Evolutionary conservation across 1,140 invertebrate species (phyloP).

Genomic region (Phenacoccus solenopsis): DNA sequence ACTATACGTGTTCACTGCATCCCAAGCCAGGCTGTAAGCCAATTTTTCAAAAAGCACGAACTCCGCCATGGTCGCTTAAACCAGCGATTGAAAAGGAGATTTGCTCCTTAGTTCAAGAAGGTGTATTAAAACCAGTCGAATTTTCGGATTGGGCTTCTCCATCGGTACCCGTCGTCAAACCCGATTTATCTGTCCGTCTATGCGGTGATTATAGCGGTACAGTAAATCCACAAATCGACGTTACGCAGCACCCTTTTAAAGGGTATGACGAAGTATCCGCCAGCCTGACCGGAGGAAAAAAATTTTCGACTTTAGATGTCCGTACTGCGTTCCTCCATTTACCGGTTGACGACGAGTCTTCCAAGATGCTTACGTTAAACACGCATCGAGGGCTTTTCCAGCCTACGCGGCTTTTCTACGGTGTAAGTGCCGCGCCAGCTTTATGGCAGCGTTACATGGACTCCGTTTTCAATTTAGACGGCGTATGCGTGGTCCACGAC

Average conservation of each 20-base stretch:
- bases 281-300: constrained; percentile 25
- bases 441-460: constrained; percentile 33
- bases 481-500: constrained; percentile 27
- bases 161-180: constrained; percentile 37
- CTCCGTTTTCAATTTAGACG: constrained; percentile 29
- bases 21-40: constrained; percentile 22
- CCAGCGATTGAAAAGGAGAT: constrained; percentile 33
- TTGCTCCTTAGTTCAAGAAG: constrained; percentile 28
- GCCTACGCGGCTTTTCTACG: neutral
- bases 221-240: constrained; percentile 31
- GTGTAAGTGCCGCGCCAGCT: neutral
- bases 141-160: constrained; percentile 38
- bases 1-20: neutral
- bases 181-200: constrained; percentile 34
- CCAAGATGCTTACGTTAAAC: constrained; percentile 25
- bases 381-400: constrained; percentile 23
- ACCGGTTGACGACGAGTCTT: constrained; percentile 28
- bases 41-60: constrained; percentile 31
- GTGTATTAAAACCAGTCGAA: constrained; percentile 32
- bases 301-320: constrained; percentile 32
- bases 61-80: constrained; percentile 30
- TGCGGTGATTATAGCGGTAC: constrained; percentile 39
- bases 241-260: constrained; percentile 31
- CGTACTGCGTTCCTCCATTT: constrained; percentile 31
- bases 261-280: constrained; percentile 31